Base-by-base conservation (phyloP, 2,797 vertebrate species). In the Prunella strophiata region DNA sequence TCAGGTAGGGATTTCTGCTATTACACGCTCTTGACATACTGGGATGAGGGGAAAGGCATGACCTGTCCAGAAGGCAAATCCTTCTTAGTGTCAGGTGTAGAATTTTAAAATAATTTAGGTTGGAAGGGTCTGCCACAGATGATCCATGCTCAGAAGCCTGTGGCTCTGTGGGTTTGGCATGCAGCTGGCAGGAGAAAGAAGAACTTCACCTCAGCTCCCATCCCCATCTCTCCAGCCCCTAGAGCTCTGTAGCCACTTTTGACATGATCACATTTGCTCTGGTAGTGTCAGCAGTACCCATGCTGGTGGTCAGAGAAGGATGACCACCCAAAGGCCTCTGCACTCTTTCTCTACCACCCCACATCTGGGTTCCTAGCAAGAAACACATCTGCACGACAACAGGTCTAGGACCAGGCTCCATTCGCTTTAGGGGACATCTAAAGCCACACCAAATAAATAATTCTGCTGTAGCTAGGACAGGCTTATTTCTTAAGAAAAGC, bases 81-180 rank as follows among this genome's bases (percentile, higher is more conserved):
- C 3, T 80, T 85, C 43, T 57, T 42, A 4, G 13, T 66, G 32
- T 38, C 51, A 77, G 23, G 9, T 27, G 16, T 10, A n/a, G 15
- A 70, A 57, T 0, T 14, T 10, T n/a, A 70, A 73, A 90, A 50
- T 11, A 67, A 48, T 81, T 55, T 32, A 16, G 0, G 0, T 19
- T 66, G 34, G 47, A 61, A 93, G 6, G 4, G 7, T 77, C 11
- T 76, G 26, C 12, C 25, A 55, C 14, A 47, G 19, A 15, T 65
- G 9, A 34, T 11, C 10, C 23, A 38, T 34, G 43, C 25, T 51
- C 23, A 63, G 34, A 40, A 54, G 29, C 11, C 19, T n/a, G 19
- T 2, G 1, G 12, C 4, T 34, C 0, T 1, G 43, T 71, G n/a
- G 30, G 36, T 27, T 34, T 75, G 30, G 10, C 19, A 55, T 12